A percentile compares a stretch with the other conserved stretches of the same genome.
Evolutionary conservation across 2,888 invertebrate species (phyloP).

Genomic region (Eupithecia insigniata): DNA sequence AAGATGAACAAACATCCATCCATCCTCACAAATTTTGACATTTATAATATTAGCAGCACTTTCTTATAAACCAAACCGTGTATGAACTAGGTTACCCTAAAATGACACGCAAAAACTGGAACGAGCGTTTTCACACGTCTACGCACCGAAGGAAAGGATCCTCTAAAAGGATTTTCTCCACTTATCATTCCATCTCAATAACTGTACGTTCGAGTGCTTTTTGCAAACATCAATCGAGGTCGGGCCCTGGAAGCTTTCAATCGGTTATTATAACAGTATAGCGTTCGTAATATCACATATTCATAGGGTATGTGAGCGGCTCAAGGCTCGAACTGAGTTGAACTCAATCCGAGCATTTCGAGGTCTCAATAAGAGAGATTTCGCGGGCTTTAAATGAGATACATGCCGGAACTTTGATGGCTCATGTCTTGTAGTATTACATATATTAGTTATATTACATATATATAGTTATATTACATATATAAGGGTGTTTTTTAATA

Average conservation of each 20-base stretch:
- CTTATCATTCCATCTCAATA: slow-evolving; percentile 5
- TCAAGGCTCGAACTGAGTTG: slow-evolving; percentile 42
- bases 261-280: slow-evolving; percentile 33
- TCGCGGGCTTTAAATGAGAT: slow-evolving; percentile 47
- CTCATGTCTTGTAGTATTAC: not conserved
- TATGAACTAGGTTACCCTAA: not conserved
- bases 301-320: slow-evolving; percentile 57
- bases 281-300: slow-evolving; percentile 57
- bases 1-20: no score
- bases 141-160: slow-evolving; percentile 23
- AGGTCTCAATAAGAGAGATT: slow-evolving; percentile 57
- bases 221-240: slow-evolving; percentile 24
- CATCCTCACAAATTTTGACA: no score
- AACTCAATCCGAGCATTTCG: slow-evolving; percentile 35
- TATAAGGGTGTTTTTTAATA: no score
- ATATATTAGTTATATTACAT: no score
- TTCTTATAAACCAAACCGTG: not conserved
- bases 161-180: slow-evolving; percentile 3
- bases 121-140: slow-evolving; percentile 7
- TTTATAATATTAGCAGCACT: not conserved
- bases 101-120: not conserved
- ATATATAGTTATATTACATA: no score
- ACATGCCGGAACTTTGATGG: not conserved
- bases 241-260: slow-evolving; percentile 30
- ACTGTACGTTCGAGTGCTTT: not conserved